Base-by-base conservation (phyloP, 2,797 vertebrate species). In the Paguma larvata region DNA sequence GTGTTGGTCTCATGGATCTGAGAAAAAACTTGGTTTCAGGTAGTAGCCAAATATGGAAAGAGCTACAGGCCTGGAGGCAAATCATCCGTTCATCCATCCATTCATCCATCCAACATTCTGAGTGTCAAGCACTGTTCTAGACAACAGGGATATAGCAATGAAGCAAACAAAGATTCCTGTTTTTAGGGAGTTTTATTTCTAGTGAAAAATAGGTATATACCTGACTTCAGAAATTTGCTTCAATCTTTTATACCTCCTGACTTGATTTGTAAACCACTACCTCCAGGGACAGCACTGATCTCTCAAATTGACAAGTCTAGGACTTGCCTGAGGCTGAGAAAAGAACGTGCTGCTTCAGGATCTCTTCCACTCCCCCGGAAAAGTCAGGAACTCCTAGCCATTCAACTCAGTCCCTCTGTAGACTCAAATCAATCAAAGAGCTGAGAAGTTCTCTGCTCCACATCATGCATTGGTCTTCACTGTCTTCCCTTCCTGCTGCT, bases 11-110 rank as follows among this genome's bases (percentile, higher is more conserved):
- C 65, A 85, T 21, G 72, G 46, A 38, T 85, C 68, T 90, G 70
- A 79, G 80, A 70, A 59, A 51, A 85, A 59, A 7, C n/a, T 89
- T 95, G 53, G 21, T 82, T 92, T 95, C 63, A 92, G 83, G 75
- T 8, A 95, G 46, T 62, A 95, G 15, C 63, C n/a, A 95, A 48
- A 63, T 72, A 14, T 79, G 48, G n/a, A 70, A 94, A 96, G 51
- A 53, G 30, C 72, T 88, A 32, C 18, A 53, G 34, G 23, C 56
- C 63, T 89, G 32, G 48, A 85, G 73, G 30, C 38, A 95, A 94
- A 77, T 48, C 62, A 72, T 87, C 23, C 23, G 67, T 59, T 59
- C 63, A 67, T 59, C n/a, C 3, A n/a, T 73, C 32, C 2, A 51
- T 51, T 15, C 21, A 84, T 73, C 48, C 30, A 89, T 68, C 41